Evolutionary conservation across 2,888 invertebrate species (phyloP), one percentile per base, ranked within the genome.

Genomic region (Mythimna albipuncta): DNA sequence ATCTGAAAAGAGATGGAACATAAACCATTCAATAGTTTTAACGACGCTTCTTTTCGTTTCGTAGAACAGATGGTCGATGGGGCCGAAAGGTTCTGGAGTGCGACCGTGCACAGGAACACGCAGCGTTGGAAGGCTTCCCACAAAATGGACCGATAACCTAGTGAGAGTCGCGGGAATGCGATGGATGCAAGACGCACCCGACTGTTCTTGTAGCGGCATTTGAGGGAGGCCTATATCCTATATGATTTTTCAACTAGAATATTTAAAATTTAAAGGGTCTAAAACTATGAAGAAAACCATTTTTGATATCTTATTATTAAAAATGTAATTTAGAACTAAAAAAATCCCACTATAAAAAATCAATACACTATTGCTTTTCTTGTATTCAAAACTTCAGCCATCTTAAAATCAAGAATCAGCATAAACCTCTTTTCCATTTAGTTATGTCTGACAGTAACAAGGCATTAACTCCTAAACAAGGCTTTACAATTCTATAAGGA

Each of bases 401-500:
- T 26, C 16, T 19, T n/a, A 32, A 0, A 41, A 72, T 6, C 21
- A 62, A 26, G 3, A 21, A 75, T 21, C 19, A 66, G 26, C 66
- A 57, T 55, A 21, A 47, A 72, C 38, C 19, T 50, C 19, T 7
- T 21, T 47, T n/a, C 47, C 47, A 55, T 62, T 63, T 44, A 38
- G 10, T 57, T 64, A 1, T 32, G 10, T 70, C 16, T 16, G 57
- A 62, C 64, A 54, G 21, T 47, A 64, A 81, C 59, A 66, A 67
- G 62, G 26, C 76, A 47, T 9, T 67, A 38, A 64, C 35, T 62
- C 3, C 55, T 63, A 54, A 58, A 65, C 19, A 75, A 19, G 61
- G 59, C 35, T 26, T 59, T 54, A 66, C 69, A 54, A 77, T 64
- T 65, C 76, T 19, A 38, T 50, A 82, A 63, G 57, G 44, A 59